Percentiles rank a stretch among this genome's conserved stretches.
Evolutionary conservation across 1,140 invertebrate genomes (phyloP).

Genomic region (Drosophila funebris): DNA sequence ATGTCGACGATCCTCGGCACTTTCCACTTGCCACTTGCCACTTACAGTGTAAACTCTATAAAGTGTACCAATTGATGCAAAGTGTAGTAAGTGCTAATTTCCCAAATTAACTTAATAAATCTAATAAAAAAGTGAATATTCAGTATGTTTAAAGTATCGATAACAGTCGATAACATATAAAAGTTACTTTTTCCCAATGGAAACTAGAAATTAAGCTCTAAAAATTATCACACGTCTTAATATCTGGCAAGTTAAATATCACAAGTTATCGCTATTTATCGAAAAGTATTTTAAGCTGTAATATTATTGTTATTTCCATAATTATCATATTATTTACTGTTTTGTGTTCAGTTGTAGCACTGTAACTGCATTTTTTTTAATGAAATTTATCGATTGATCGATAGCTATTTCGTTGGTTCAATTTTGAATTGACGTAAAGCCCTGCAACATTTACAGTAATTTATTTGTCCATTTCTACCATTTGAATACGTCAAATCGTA

Average conservation of each 20-base stretch:
- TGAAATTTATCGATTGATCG: slow-evolving; percentile 11
- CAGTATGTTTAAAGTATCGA: neutral
- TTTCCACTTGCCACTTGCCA: neutral
- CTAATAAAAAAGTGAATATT: too few species aligned
- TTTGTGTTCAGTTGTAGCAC: neutral
- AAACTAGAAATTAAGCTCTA: neutral
- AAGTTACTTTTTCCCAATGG: neutral
- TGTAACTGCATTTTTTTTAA: neutral
- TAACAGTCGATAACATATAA: neutral
- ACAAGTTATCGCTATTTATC: slow-evolving; percentile 1
- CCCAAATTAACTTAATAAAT: too few species aligned
- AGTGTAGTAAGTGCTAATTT: too few species aligned
- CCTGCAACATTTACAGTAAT: neutral
- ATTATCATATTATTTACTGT: neutral
- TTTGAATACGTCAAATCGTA: neutral
- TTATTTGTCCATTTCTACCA: neutral
- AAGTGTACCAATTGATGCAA: neutral
- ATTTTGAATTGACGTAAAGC: neutral
- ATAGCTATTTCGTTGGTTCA: neutral
- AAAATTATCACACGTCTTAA: neutral
- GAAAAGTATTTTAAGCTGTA: too few species aligned
- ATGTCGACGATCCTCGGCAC: neutral
- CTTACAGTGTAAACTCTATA: slow-evolving; percentile 20
- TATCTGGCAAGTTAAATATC: neutral
- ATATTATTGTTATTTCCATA: neutral